Base-by-base conservation (phyloP, 2,113 vertebrate species). In the Gobiocypris rarus region DNA sequence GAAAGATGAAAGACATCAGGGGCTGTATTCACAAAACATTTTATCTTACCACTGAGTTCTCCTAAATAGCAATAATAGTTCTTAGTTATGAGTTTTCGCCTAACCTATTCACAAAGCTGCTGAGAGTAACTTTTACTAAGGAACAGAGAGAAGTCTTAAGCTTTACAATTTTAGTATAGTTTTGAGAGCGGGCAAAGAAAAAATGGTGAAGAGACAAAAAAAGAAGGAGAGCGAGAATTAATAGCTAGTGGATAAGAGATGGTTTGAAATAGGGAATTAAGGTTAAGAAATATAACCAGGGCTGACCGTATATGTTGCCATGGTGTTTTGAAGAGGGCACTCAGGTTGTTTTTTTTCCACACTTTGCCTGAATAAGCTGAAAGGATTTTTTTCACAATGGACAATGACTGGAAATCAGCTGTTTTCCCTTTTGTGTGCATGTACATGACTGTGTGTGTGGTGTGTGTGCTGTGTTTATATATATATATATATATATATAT, bases 281-380 rank as follows among this genome's bases (percentile, higher is more conserved):
- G 61, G 50, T 34, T 41, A 76, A 84, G 10, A 84, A 85, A 82
- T 74, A 63, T n/a, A 82, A 82, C 61, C 26, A 79, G 70, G 41
- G 65, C 56, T 73, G 45, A 24, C 13, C 71, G 38, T 52, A 83
- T n/a, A 78, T 48, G 83, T 85, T 83, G 76, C 85, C 85, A 87
- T 85, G 84, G 75, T 58, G 43, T 84, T 84, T 81, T 84, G 52
- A 87, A 85, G 59, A 81, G 75, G 76, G 82, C 75, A 84, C 54
- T 75, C 52, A 50, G 63, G n/a, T 63, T 74, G 38, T 67, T n/a
- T 75, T 88, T 50, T 63, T 83, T 58, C 52, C 9, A 48, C 59
- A 61, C n/a, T 24, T 34, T 26, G 48, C 59, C 28, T 22, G 59
- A 65, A 77, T 82, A 84, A 75, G 54, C 83, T 86, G 52, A 85